These are phyloP conservation scores for Lota lota DNA, from an alignment of 2,113 vertebrate genomes.

Conservation along the genomic window DNA sequence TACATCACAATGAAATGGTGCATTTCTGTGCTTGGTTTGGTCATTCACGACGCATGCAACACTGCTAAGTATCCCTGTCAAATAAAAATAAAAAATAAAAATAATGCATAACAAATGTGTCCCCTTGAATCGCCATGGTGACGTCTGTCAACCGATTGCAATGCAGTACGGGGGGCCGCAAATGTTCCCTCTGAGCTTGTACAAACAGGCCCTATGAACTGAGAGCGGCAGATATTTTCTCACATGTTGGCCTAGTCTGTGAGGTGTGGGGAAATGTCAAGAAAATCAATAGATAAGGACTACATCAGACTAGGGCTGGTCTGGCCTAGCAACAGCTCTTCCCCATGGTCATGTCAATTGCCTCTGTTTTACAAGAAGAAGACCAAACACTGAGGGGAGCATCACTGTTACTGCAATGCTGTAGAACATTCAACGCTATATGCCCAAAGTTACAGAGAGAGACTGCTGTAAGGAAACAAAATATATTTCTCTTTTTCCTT, in stretches of 20 bases:
- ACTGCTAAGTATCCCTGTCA: background rate
- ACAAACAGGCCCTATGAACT: conserved; percentile 74
- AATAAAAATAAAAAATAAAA: background rate
- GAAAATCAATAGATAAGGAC: conserved; percentile 77
- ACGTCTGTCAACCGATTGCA: conserved; percentile 55
- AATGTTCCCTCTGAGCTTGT: conserved; percentile 59
- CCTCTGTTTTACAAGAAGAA: conserved; percentile 64
- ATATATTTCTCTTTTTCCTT: conserved; percentile 14
- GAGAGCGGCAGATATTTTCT: conserved; percentile 74
- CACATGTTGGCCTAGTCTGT: conserved; percentile 73
- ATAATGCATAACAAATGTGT: conserved; percentile 13
- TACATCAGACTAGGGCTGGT: conserved; percentile 72
- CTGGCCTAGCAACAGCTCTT: conserved; percentile 73
- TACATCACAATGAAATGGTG: background rate
- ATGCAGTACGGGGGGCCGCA: conserved; percentile 57
- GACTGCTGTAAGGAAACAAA: conserved; percentile 55
- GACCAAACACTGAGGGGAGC: conserved; percentile 55
- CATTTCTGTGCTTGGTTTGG: background rate
- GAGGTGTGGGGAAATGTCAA: conserved; percentile 76
- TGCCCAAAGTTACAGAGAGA: conserved; percentile 57
- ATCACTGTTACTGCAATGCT: conserved; percentile 64
- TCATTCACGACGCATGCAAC: background rate
- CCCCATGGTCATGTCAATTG: conserved; percentile 76
- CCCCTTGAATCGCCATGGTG: conserved; percentile 48
- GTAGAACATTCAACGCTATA: conserved; percentile 69